Evolutionary conservation across 2,888 invertebrate genomes (phyloP).

Genomic region (Thereva nobilitata): DNA sequence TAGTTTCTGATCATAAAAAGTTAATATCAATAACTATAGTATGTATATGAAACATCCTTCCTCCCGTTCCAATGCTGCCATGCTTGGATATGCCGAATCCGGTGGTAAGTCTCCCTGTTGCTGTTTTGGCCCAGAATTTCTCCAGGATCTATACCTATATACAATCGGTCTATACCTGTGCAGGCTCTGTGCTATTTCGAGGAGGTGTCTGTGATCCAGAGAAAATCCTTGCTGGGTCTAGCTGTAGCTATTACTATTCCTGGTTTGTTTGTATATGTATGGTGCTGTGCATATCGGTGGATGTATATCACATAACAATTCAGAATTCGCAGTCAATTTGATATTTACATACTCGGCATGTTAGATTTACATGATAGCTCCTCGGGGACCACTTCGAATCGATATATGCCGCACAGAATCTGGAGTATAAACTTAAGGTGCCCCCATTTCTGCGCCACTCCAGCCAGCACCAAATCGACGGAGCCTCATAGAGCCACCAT

Average conservation of each 20-base stretch:
- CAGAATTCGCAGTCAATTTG: slow-evolving; percentile 47
- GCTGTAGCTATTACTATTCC: no score
- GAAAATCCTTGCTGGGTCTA: no score
- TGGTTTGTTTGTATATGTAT: slow-evolving; percentile 4
- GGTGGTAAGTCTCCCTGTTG: no score
- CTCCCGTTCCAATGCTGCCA: neutral
- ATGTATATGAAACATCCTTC: slow-evolving; percentile 8
- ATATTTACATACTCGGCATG: slow-evolving; percentile 45
- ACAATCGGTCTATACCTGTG: no score
- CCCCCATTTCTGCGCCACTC: slow-evolving; percentile 12
- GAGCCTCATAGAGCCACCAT: no score
- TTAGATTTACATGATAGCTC: slow-evolving; percentile 43
- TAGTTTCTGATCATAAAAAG: slow-evolving; percentile 42
- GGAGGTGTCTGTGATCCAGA: no score
- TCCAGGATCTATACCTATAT: no score
- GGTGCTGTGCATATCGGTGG: slow-evolving; percentile 14
- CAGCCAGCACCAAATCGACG: neutral
- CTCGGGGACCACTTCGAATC: slow-evolving; percentile 42
- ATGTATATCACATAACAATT: slow-evolving; percentile 31
- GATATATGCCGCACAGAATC: slow-evolving; percentile 32
- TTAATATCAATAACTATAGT: slow-evolving; percentile 39
- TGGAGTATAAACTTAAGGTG: slow-evolving; percentile 29
- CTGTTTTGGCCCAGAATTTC: no score
- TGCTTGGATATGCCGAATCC: no score
- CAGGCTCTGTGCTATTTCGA: no score